These are phyloP conservation scores for Setophaga coronata DNA, from an alignment of 2,113 vertebrate genomes.

Conservation along the genomic window DNA sequence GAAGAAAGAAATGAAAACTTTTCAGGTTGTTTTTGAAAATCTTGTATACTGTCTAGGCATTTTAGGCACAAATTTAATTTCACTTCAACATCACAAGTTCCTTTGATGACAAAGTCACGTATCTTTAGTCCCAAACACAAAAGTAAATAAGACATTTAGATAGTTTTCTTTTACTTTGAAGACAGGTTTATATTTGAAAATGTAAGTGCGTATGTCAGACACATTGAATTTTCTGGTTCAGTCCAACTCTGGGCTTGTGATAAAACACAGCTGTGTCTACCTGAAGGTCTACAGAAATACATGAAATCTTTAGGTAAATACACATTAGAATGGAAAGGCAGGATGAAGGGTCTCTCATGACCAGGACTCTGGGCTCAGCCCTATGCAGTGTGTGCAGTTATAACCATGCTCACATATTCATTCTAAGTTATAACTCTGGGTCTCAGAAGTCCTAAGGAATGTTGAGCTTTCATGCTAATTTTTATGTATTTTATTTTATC, in stretches of 20 bases:
- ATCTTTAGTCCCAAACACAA: constrained; percentile 63
- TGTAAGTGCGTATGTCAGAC: neutral
- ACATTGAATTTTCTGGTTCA: neutral
- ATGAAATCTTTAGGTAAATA: neutral
- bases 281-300: neutral
- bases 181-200: constrained; percentile 47
- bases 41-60: constrained; percentile 62
- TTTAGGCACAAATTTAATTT: constrained; percentile 73
- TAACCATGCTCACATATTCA: neutral
- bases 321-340: neutral
- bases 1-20: constrained; percentile 54
- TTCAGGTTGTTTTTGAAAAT: constrained; percentile 60
- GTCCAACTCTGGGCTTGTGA: neutral
- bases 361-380: neutral
- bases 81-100: constrained; percentile 55
- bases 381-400: neutral
- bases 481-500: neutral
- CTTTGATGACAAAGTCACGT: constrained; percentile 69
- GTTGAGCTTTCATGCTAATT: neutral
- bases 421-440: neutral
- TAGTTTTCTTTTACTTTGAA: constrained; percentile 66
- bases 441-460: neutral
- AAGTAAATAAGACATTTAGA: constrained; percentile 72
- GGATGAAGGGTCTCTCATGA: neutral
- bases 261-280: neutral